Percentiles rank a stretch among this genome's conserved stretches.
These are phyloP conservation scores for Anoplius nigerrimus DNA, from an alignment of 2,888 invertebrate species.

Conservation along the genomic window DNA sequence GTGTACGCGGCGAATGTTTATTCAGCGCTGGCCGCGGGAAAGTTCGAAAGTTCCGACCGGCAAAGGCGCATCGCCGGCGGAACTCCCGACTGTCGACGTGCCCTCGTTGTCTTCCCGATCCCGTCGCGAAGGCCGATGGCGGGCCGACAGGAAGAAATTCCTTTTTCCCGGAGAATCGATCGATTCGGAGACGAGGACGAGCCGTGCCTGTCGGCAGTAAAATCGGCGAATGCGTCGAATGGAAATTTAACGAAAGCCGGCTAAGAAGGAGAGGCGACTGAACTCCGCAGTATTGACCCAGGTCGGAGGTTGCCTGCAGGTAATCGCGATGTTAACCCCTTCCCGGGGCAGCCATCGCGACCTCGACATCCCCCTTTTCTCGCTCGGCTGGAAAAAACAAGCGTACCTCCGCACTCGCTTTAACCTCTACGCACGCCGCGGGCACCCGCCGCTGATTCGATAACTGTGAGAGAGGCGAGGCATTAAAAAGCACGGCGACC, in stretches of 20 bases:
- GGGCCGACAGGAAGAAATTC: too few relatives aligned
- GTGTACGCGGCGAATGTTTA: too few relatives aligned
- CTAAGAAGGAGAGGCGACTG: slow-evolving; percentile 40
- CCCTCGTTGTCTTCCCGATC: too few relatives aligned
- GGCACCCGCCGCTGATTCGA: too few relatives aligned
- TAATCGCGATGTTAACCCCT: slow-evolving; percentile 53
- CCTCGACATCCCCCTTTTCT: not conserved
- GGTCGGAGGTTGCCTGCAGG: slow-evolving; percentile 62
- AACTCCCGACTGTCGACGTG: too few relatives aligned
- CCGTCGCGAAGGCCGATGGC: too few relatives aligned
- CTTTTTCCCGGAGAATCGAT: not conserved
- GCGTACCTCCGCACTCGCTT: slow-evolving; percentile 33
- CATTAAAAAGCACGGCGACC: too few relatives aligned
- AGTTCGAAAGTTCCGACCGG: too few relatives aligned
- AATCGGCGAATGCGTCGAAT: slow-evolving; percentile 9
- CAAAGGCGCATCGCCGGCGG: too few relatives aligned
- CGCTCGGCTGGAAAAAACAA: slow-evolving; percentile 15
- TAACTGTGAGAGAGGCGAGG: too few relatives aligned
- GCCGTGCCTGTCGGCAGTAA: slow-evolving; percentile 4
- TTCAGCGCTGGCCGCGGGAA: too few relatives aligned
- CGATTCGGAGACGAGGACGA: not conserved
- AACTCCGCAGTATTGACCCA: slow-evolving; percentile 58
- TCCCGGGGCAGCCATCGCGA: slow-evolving; percentile 20
- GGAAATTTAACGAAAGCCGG: slow-evolving; percentile 24
- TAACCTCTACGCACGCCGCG: slow-evolving; percentile 29